phyloP scores from a whole-genome alignment of 2,113 vertebrate genomes.

The Oryzias melastigma region DNA sequence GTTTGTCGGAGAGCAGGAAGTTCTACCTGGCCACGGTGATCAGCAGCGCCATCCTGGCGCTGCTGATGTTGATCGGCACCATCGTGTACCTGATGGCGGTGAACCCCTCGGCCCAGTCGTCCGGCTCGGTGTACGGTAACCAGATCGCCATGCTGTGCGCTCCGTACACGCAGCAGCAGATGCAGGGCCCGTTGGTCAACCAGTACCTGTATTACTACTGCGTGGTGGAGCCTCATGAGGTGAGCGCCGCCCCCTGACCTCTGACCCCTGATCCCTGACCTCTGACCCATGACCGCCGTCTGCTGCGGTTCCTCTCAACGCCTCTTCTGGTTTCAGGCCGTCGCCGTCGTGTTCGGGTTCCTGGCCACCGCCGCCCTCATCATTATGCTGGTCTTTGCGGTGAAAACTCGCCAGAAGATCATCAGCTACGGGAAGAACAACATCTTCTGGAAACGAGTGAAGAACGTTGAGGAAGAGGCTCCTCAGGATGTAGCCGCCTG shows the following conservation, averaged over 20 bases:
- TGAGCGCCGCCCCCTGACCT: slow-evolving; percentile 33
- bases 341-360: slow-evolving; percentile 87
- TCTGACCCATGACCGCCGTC: fast-evolving
- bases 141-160: slow-evolving; percentile 81
- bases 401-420: slow-evolving; percentile 85
- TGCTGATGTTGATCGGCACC: slow-evolving; percentile 84
- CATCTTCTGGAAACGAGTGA: slow-evolving; percentile 84
- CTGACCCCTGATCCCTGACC: fast-evolving
- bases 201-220: slow-evolving; percentile 93
- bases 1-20: slow-evolving; percentile 73
- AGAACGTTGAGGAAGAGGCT: slow-evolving; percentile 58
- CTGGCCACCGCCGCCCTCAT: slow-evolving; percentile 79
- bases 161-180: slow-evolving; percentile 73
- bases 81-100: slow-evolving; percentile 88
- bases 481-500: slow-evolving; percentile 84
- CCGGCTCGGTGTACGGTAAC: slow-evolving; percentile 75
- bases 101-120: slow-evolving; percentile 84
- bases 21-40: slow-evolving; percentile 84
- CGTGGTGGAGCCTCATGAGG: slow-evolving; percentile 91
- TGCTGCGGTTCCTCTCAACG: neutral
- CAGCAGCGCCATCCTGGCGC: slow-evolving; percentile 74
- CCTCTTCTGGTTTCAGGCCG: slow-evolving; percentile 73
- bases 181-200: slow-evolving; percentile 70
- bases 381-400: slow-evolving; percentile 86
- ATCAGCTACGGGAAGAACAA: slow-evolving; percentile 81